These are phyloP conservation scores for Lytechinus pictus DNA, from an alignment of 35 echinoderm and acorn worm species.

Conservation along the genomic window DNA sequence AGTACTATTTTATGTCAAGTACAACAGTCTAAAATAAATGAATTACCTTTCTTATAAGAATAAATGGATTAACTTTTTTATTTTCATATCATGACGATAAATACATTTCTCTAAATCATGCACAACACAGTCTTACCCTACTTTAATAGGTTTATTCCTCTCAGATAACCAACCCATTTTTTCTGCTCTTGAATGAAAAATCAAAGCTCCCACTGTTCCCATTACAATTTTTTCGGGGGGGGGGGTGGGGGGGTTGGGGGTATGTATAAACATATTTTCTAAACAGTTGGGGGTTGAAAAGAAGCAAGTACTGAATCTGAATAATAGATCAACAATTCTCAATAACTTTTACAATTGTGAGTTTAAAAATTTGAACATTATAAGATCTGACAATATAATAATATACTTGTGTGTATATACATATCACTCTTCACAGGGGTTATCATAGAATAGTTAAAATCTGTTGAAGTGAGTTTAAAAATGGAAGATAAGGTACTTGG, in stretches of 20 bases:
- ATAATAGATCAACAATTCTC: background rate
- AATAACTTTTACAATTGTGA: background rate
- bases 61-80: background rate
- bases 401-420: background rate
- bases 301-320: background rate
- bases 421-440: background rate
- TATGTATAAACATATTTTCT: too few relatives aligned
- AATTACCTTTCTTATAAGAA: background rate
- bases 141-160: background rate
- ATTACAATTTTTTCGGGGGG: background rate
- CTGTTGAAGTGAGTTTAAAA: too few relatives aligned
- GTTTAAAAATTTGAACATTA: background rate
- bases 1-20: background rate
- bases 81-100: background rate
- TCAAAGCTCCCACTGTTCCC: background rate
- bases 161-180: background rate
- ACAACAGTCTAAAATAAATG: background rate
- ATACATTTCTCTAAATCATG: background rate
- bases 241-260: too few relatives aligned
- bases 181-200: background rate
- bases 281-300: background rate
- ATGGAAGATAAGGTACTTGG: too few relatives aligned
- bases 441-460: background rate
- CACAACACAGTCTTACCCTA: background rate
- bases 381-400: too few relatives aligned